A percentile compares a stretch with the other conserved stretches of the same genome.
Evolutionary conservation across 2,888 invertebrate genomes (phyloP).

Genomic region (Pomacea canaliculata): DNA sequence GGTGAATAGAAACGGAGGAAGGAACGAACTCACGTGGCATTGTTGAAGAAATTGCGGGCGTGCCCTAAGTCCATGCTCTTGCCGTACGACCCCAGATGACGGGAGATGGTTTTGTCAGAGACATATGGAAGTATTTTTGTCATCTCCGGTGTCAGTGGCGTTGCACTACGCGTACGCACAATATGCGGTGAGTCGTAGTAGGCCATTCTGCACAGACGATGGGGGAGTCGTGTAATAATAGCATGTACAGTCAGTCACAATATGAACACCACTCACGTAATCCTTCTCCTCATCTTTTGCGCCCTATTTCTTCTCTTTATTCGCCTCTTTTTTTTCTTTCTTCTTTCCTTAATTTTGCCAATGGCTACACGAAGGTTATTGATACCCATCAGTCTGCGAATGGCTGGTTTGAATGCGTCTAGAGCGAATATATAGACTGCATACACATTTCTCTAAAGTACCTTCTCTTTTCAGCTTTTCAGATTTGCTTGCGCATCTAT

Average conservation of each 20-base stretch:
- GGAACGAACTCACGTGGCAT: constrained; percentile 61
- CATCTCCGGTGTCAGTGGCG: constrained; percentile 62
- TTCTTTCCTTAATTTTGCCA: background rate
- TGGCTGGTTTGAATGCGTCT: no score
- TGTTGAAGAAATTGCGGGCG: constrained; percentile 66
- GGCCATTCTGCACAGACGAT: constrained; percentile 43
- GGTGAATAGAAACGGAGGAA: no score
- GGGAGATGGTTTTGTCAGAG: constrained; percentile 63
- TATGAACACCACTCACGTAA: background rate
- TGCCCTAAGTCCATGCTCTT: constrained; percentile 59
- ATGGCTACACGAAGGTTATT: no score
- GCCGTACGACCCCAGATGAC: constrained; percentile 59
- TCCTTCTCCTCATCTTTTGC: background rate
- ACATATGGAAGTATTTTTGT: constrained; percentile 63
- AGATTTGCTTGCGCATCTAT: no score
- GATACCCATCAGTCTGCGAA: no score
- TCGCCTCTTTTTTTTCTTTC: background rate
- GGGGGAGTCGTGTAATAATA: no score
- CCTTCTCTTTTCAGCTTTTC: no score
- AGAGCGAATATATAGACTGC: no score
- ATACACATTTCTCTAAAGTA: no score
- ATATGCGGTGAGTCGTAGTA: constrained; percentile 57
- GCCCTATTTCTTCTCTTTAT: background rate
- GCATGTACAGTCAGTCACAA: background rate
- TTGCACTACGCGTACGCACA: constrained; percentile 59